Conservation (phyloP, 2,888 invertebrate genomes). For the Pandemis corylana region DNA sequence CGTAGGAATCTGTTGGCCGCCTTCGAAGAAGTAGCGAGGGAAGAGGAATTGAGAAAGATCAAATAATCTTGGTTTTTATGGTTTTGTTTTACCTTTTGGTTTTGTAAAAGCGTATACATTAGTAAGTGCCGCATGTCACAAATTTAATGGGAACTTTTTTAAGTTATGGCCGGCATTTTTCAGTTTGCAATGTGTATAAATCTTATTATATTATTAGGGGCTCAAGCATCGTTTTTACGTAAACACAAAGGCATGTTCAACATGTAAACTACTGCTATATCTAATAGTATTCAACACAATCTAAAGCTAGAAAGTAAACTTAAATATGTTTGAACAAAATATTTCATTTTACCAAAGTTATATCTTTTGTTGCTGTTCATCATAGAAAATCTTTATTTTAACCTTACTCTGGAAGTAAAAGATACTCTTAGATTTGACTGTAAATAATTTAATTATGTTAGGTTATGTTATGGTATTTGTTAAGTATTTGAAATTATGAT, state of each 20-base stretch:
- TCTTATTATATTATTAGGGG: slow-evolving; percentile 2
- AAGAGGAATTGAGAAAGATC: slow-evolving; percentile 54
- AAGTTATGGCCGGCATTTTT: slow-evolving; percentile 32
- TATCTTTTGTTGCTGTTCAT: neutral
- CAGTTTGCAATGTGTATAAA: slow-evolving; percentile 34
- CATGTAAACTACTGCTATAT: neutral
- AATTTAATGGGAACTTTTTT: neutral
- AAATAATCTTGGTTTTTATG: slow-evolving; percentile 42
- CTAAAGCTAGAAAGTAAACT: neutral
- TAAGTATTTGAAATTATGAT: neutral
- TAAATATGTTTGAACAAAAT: neutral
- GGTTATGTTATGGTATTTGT: neutral
- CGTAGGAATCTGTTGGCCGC: slow-evolving; percentile 84
- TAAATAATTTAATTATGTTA: slow-evolving; percentile 9
- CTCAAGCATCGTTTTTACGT: neutral
- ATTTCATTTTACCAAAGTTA: neutral
- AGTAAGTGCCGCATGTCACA: slow-evolving; percentile 18
- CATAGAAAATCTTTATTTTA: neutral
- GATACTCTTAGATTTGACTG: neutral
- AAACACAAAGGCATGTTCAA: neutral
- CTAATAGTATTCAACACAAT: neutral
- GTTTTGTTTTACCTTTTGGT: slow-evolving; percentile 30
- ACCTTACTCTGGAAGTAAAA: neutral
- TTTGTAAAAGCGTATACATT: slow-evolving; percentile 32
- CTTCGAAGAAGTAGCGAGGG: slow-evolving; percentile 73